These are phyloP conservation scores for Aphidoletes aphidimyza DNA, from an alignment of 2,888 invertebrate species.

Conservation along the genomic window DNA sequence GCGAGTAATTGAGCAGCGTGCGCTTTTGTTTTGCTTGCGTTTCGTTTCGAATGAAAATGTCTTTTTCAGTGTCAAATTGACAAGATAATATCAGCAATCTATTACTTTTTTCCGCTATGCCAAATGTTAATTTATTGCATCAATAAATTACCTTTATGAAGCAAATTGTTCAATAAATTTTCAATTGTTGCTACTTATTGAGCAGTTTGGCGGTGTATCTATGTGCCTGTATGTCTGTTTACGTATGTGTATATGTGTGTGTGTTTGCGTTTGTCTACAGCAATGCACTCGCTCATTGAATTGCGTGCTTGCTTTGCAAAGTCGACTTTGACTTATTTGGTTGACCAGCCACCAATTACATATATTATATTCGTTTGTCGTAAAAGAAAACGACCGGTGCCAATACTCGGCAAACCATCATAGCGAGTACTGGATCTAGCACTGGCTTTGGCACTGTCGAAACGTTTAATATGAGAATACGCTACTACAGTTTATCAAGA, in stretches of 20 bases:
- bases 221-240: no score
- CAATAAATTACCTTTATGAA: slow-evolving; percentile 51
- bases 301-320: not conserved
- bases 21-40: not conserved
- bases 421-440: not conserved
- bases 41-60: not conserved
- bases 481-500: no score
- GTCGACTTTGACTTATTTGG: not conserved
- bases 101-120: slow-evolving; percentile 22
- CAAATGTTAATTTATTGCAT: slow-evolving; percentile 49
- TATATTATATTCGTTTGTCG: not conserved
- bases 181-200: slow-evolving; percentile 39
- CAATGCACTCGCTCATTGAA: not conserved
- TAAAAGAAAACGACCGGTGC: not conserved
- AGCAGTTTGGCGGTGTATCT: slow-evolving; percentile 28
- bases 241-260: not conserved
- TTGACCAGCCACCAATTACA: slow-evolving; percentile 41
- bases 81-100: slow-evolving; percentile 47
- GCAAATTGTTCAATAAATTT: slow-evolving; percentile 51
- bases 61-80: slow-evolving; percentile 49
- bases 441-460: not conserved
- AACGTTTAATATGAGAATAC: not conserved
- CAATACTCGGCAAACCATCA: not conserved
- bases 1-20: not conserved
- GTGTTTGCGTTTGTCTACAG: not conserved